Evolutionary conservation across 2,888 invertebrate genomes (phyloP), one percentile per base, ranked within the genome.

Genomic region (Synanthedon andrenaeformis): DNA sequence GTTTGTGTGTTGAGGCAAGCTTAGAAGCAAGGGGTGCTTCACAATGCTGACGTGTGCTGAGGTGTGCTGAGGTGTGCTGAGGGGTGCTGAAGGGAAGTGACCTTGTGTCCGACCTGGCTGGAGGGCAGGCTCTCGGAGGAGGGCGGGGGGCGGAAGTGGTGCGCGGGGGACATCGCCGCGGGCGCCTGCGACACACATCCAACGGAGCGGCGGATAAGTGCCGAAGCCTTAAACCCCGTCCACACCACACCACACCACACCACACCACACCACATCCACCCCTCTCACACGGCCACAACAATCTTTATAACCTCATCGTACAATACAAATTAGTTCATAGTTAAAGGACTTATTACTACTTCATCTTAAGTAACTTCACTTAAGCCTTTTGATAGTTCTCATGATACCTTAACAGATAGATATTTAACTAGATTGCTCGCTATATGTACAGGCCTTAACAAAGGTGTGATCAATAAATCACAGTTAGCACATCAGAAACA

Each of bases 161-260:
- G 95, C 78, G 95, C 94, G 65, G 95, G 94, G 61, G 95, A 95
- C 94, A 95, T 95, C 77, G 94, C 93, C 80, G 96, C 95, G 69
- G 96, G 96, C 77, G 96, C 96, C 94, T 96, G 89, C 57, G 28
- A n/a, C 17, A 19, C n/a, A 49, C 41, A 41, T 8, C 10, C 8
- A 13, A 42, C 51, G 48, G 17, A 41, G 5, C 8, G 23, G 17
- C 51, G 48, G 17, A 41, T 45, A 51, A 19, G 28, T 45, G 13
- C 45, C 45, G 13, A 45, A 13, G n/a, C 14, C 45, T 45, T 35
- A 35, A 0, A 35, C 35, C 59, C 55, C 56, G 54, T 55, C 28
- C 57, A 60, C 56, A 53, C 53, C 10, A 49, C 17, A 49, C 49
- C 14, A 49, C 17, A 49, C 14, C 49, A 49, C 49, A 17, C 17